These are phyloP conservation scores for Malurus leucopterus DNA, from an alignment of 2,797 vertebrate genomes.

Conservation along the genomic window DNA sequence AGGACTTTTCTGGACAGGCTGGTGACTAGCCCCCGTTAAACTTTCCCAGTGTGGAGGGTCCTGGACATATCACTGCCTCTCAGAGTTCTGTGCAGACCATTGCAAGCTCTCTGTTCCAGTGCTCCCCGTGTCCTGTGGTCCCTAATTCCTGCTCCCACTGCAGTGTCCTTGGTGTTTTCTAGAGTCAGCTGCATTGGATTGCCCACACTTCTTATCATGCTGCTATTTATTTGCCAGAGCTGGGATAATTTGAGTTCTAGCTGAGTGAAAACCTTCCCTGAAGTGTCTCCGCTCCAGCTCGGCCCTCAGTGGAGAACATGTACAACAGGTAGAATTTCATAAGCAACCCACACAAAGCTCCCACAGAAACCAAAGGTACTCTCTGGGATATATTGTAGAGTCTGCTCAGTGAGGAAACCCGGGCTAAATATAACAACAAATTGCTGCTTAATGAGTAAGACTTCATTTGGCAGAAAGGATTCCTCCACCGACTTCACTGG, in stretches of 20 bases:
- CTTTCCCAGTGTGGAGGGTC: neutral
- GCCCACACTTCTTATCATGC: neutral
- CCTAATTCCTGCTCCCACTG: neutral
- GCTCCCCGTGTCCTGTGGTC: fast-evolving
- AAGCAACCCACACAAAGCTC: neutral
- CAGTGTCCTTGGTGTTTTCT: neutral
- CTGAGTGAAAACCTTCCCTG: neutral
- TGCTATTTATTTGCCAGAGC: neutral
- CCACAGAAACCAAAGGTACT: neutral
- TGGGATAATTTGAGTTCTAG: neutral
- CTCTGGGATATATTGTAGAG: neutral
- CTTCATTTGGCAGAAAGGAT: neutral
- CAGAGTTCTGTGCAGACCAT: neutral
- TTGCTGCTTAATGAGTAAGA: constrained; percentile 2
- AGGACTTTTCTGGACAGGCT: neutral
- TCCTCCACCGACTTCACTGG: neutral
- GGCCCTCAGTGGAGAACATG: fast-evolving
- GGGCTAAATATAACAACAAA: neutral
- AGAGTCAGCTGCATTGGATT: neutral
- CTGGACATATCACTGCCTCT: neutral
- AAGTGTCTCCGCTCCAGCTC: fast-evolving
- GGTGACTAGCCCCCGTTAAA: neutral
- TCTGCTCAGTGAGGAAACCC: neutral
- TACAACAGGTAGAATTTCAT: neutral
- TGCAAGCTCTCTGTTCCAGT: fast-evolving